These are phyloP conservation scores for Parnassius apollo DNA, from an alignment of 2,888 invertebrate genomes.

Conservation along the genomic window DNA sequence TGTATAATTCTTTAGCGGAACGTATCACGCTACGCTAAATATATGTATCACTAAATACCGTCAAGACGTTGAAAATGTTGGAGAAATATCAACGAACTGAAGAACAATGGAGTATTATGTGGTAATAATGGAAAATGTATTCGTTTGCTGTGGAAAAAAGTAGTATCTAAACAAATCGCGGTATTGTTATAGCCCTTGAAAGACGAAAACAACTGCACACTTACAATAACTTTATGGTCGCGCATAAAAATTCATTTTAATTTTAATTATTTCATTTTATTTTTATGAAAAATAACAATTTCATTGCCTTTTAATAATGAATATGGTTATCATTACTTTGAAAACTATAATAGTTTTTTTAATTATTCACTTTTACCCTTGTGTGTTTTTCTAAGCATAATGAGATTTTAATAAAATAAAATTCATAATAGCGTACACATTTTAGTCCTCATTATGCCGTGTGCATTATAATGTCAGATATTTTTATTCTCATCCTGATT, in stretches of 20 bases:
- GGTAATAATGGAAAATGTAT: conserved; percentile 80
- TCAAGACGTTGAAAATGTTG: conserved; percentile 69
- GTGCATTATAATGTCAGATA: conserved; percentile 44
- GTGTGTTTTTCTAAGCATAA: too few relatives aligned
- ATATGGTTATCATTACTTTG: too few relatives aligned
- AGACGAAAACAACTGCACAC: conserved; percentile 57
- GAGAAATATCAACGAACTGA: conserved; percentile 74
- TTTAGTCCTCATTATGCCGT: conserved; percentile 15
- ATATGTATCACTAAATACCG: conserved; percentile 69
- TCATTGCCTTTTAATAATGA: too few relatives aligned
- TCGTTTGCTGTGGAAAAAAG: conserved; percentile 74
- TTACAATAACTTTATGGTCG: conserved; percentile 46
- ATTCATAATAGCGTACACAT: neutral
- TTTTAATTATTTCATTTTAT: conserved; percentile 20
- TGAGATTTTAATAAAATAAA: too few relatives aligned
- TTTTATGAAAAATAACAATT: too few relatives aligned
- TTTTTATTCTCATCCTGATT: conserved; percentile 75
- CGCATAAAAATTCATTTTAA: conserved; percentile 38
- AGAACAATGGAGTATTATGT: conserved; percentile 81
- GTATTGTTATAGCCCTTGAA: conserved; percentile 69
- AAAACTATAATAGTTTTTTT: too few relatives aligned
- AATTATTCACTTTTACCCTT: too few relatives aligned
- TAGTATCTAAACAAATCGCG: conserved; percentile 75
- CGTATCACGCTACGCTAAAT: conserved; percentile 61
- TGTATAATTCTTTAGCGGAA: conserved; percentile 57